Conservation (phyloP, 35 echinoderm and acorn worm genomes). For the Strongylocentrotus purpuratus region DNA sequence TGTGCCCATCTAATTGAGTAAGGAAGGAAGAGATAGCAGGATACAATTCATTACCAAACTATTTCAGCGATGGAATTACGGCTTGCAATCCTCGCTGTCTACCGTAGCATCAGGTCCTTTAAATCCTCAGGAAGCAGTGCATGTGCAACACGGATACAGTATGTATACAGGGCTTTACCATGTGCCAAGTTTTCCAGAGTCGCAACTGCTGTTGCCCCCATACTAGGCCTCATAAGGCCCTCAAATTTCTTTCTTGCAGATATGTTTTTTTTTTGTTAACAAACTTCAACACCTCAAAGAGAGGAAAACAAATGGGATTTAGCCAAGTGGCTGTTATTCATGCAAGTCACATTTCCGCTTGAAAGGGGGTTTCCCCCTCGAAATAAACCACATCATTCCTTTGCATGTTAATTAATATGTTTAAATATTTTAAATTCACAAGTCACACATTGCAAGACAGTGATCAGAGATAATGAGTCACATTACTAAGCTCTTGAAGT, state of each 20-base stretch:
- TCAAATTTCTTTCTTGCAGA: neutral
- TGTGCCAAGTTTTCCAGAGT: neutral
- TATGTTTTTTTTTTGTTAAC: neutral
- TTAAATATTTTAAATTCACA: no score
- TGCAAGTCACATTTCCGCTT: neutral
- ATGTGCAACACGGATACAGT: no score
- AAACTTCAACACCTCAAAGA: neutral
- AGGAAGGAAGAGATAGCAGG: neutral
- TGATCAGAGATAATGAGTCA: no score
- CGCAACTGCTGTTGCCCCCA: neutral
- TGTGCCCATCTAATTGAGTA: neutral
- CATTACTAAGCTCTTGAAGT: no score
- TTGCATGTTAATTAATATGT: no score
- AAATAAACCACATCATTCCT: no score
- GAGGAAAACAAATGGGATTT: neutral
- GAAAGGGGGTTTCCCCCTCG: neutral
- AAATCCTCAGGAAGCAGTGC: no score
- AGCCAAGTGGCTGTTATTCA: neutral
- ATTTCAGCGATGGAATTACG: neutral
- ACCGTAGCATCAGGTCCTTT: neutral
- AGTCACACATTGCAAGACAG: no score
- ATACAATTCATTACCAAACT: conserved; percentile 40
- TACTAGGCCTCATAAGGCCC: neutral
- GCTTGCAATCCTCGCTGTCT: neutral
- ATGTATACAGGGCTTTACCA: neutral